These are phyloP conservation scores for Trichoplusia ni DNA, from an alignment of 1,140 invertebrate species.

Conservation along the genomic window DNA sequence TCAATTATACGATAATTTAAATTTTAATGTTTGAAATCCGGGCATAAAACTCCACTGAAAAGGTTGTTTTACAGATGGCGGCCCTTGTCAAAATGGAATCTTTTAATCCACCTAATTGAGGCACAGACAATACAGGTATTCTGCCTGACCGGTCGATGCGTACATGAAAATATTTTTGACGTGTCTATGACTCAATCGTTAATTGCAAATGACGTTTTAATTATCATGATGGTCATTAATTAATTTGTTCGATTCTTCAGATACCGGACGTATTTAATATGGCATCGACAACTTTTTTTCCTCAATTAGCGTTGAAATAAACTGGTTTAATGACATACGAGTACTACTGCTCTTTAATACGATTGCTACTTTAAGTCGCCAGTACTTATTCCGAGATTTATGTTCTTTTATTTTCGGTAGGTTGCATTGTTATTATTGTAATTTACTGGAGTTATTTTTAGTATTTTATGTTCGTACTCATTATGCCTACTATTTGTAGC, in stretches of 20 bases:
- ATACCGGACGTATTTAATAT: not conserved
- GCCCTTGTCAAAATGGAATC: too few species aligned
- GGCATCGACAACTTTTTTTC: constrained; percentile 20
- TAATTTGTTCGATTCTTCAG: not conserved
- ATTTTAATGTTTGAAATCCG: constrained; percentile 1
- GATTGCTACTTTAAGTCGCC: not conserved
- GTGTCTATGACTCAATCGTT: not conserved
- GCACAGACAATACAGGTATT: not conserved
- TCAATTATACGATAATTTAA: too few species aligned
- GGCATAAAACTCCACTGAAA: too few species aligned
- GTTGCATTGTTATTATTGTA: not conserved
- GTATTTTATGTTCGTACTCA: too few species aligned
- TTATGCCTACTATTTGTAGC: too few species aligned
- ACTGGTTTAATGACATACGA: constrained; percentile 14
- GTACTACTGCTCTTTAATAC: constrained; percentile 2
- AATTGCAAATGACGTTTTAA: not conserved
- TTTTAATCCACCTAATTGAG: too few species aligned
- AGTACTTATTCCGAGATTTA: not conserved
- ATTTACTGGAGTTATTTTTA: not conserved
- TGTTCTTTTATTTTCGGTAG: not conserved
- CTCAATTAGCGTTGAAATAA: constrained; percentile 12
- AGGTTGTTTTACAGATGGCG: too few species aligned
- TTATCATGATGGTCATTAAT: not conserved
- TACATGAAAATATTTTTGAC: not conserved
- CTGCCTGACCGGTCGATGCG: not conserved